A percentile compares a stretch with the other conserved stretches of the same genome.
phyloP scores from a whole-genome alignment of 2,797 vertebrate species.

The Labroides dimidiatus region DNA sequence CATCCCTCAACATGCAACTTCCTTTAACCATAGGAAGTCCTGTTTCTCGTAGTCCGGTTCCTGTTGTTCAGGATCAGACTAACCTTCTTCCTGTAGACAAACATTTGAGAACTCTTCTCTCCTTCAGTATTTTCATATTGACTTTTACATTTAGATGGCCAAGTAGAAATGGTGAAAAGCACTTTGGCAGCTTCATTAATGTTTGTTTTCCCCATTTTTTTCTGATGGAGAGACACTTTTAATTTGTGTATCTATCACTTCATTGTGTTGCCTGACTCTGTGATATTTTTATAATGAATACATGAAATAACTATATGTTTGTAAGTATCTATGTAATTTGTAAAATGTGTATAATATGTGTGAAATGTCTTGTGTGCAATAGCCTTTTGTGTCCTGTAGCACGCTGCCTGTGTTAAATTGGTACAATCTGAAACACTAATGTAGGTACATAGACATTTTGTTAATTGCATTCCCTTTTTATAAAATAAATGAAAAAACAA shows the following conservation, averaged over 20 bases:
- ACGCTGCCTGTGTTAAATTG: slow-evolving; percentile 85
- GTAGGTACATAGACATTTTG: slow-evolving; percentile 85
- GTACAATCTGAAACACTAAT: slow-evolving; percentile 89
- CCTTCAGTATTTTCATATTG: slow-evolving; percentile 54
- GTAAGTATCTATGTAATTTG: slow-evolving; percentile 78
- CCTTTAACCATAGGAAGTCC: slow-evolving; percentile 79
- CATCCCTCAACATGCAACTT: slow-evolving; percentile 65
- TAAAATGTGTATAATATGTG: slow-evolving; percentile 81
- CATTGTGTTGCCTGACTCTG: slow-evolving; percentile 68
- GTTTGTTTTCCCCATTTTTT: slow-evolving; percentile 60
- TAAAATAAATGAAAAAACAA: slow-evolving; percentile 82
- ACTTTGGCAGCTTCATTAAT: slow-evolving; percentile 86
- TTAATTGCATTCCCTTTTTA: slow-evolving; percentile 82
- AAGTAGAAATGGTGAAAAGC: slow-evolving; percentile 83
- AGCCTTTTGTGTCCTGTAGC: slow-evolving; percentile 86
- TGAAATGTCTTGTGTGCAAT: slow-evolving; percentile 88
- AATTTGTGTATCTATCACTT: slow-evolving; percentile 69
- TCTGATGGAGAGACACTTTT: slow-evolving; percentile 62
- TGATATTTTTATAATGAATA: slow-evolving; percentile 74
- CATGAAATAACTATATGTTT: slow-evolving; percentile 76
- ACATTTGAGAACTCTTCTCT: slow-evolving; percentile 43
- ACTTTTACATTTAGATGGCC: slow-evolving; percentile 65
- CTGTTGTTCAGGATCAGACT: slow-evolving; percentile 78
- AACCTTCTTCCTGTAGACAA: slow-evolving; percentile 65
- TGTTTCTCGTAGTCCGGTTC: slow-evolving; percentile 76